Evolutionary conservation across 2,797 vertebrate species (phyloP), one percentile per base, ranked within the genome.

Genomic region (Macropus fuliginosus): DNA sequence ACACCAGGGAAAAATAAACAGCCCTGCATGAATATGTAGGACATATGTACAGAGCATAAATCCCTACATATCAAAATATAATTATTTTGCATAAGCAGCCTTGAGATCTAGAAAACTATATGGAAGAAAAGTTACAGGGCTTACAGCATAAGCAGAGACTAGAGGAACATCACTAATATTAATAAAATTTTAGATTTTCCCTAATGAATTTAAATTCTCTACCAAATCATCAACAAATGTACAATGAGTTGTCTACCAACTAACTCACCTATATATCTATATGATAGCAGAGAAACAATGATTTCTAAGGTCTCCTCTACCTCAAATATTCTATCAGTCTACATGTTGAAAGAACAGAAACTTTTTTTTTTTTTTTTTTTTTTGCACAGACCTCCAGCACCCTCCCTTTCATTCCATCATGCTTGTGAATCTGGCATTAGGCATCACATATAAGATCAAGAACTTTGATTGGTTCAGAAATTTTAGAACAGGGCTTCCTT

Each of bases 101-200:
- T 24, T 81, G n/a, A 0, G 46, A 46, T 81, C 21, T 87, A 21
- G 40, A 87, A 87, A 87, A 87, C 8, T 46, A 87, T 27, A 87
- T 34, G 4, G 29, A 62, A 66, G 40, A 40, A 46, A 87, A 3
- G 10, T 16, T 52, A 59, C 13, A 66, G 5, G 29, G n/a, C 13
- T 96, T 92, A 93, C 40, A 92, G 40, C 55, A 2, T 46, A 57
- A 92, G 56, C 50, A 66, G 59, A 74, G 13, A n/a, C 18, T 40
- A 74, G n/a, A 74, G 66, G 66, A 74, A 40, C 66, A 74, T 24
- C 93, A 95, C 54, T 91, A 91, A 94, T 54, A 50, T 18, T 56
- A 91, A 95, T 50, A 92, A 59, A 96, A 62, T 62, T 93, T 93
- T 93, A 91, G 95, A 31, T 55, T 92, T 92, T 93, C 34, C 46